Evolutionary conservation across 1,140 invertebrate genomes (phyloP).

Genomic region (Euwallacea similis): DNA sequence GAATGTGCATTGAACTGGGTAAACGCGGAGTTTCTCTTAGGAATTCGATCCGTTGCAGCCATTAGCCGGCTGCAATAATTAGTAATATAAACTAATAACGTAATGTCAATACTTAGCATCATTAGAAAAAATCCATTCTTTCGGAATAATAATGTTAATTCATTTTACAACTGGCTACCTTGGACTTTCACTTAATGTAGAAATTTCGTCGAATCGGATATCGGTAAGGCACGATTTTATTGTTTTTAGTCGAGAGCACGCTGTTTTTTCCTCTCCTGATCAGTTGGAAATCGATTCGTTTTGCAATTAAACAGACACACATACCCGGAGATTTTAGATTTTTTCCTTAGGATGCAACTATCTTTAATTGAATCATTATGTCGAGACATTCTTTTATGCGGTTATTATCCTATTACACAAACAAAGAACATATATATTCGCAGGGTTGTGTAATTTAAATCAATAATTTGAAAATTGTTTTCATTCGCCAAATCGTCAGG

Average conservation of each 20-base stretch:
- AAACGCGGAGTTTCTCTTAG: too few species aligned
- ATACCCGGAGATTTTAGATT: not conserved
- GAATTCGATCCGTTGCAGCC: not conserved
- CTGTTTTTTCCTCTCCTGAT: not conserved
- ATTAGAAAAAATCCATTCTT: not conserved
- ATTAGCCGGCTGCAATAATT: not conserved
- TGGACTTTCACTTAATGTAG: not conserved
- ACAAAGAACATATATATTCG: not conserved
- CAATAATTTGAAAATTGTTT: not conserved
- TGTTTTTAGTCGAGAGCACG: not conserved
- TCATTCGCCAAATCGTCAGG: not conserved
- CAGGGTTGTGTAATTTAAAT: not conserved
- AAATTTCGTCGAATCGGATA: not conserved
- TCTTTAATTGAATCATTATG: too few species aligned
- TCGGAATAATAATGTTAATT: not conserved
- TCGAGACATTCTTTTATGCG: too few species aligned
- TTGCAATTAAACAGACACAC: not conserved
- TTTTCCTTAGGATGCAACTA: not conserved
- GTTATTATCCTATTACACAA: too few species aligned
- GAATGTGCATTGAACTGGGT: too few species aligned
- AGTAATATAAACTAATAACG: not conserved
- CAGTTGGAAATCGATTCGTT: not conserved
- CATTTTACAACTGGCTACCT: not conserved
- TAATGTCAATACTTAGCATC: not conserved
- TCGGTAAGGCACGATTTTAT: slow-evolving; percentile 5